These are phyloP conservation scores for Leiothrix lutea DNA, from an alignment of 2,113 vertebrate species.

Conservation along the genomic window DNA sequence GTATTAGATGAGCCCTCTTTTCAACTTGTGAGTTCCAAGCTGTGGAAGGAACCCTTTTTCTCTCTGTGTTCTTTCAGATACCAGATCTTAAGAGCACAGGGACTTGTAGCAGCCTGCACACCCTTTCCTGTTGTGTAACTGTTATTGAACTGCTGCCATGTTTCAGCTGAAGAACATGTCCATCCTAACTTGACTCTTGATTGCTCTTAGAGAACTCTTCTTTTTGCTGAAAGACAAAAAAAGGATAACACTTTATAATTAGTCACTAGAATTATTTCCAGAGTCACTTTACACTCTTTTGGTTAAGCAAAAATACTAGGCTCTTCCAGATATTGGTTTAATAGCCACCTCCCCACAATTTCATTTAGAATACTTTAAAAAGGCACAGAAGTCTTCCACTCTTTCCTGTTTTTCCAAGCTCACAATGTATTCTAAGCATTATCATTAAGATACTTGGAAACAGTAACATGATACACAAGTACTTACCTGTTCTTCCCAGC, in stretches of 20 bases:
- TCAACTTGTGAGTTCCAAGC: not conserved
- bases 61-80: not conserved
- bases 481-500: not conserved
- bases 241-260: not conserved
- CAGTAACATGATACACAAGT: fast-evolving
- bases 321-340: not conserved
- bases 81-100: not conserved
- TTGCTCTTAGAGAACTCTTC: not conserved
- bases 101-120: not conserved
- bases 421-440: not conserved
- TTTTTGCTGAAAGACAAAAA: not conserved
- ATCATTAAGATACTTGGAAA: not conserved
- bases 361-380: not conserved
- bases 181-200: not conserved
- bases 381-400: not conserved
- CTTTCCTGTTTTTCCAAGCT: not conserved
- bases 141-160: not conserved
- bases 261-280: not conserved
- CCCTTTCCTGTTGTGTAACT: not conserved
- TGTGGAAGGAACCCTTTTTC: not conserved
- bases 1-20: not conserved
- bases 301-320: not conserved
- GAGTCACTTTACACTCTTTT: not conserved
- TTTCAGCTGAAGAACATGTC: not conserved
- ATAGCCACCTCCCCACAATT: not conserved